Evolutionary conservation across 1,140 invertebrate genomes (phyloP).

Genomic region (Zeugodacus cucurbitae): DNA sequence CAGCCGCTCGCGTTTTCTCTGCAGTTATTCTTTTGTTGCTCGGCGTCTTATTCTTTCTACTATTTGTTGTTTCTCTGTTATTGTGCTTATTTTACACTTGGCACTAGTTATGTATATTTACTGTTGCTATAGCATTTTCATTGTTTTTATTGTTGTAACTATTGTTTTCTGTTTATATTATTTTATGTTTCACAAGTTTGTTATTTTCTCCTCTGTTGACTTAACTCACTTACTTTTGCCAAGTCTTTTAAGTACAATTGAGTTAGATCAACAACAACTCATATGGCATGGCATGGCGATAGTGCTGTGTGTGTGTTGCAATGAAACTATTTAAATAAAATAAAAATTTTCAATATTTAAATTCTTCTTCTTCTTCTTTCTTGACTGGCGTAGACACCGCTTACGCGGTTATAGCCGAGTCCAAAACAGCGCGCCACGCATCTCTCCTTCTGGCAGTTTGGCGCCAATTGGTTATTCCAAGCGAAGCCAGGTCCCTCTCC

Average conservation of each 20-base stretch:
- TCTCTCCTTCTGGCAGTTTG: too few species aligned
- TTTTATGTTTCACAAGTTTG: neutral
- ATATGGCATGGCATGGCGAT: neutral
- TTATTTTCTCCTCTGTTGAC: neutral
- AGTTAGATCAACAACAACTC: conserved; percentile 5
- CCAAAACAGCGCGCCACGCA: too few species aligned
- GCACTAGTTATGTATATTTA: conserved; percentile 31
- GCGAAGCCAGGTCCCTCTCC: too few species aligned
- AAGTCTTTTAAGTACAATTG: neutral
- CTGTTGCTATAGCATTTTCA: neutral
- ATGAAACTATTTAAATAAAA: too few species aligned
- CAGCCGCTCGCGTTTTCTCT: neutral
- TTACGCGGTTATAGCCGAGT: too few species aligned
- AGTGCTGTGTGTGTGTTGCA: too few species aligned
- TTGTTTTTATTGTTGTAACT: neutral
- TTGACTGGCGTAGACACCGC: too few species aligned
- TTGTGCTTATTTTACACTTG: conserved; percentile 31
- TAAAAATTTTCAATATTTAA: too few species aligned
- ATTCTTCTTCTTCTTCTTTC: too few species aligned
- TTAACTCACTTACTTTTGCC: neutral
- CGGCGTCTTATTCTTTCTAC: neutral
- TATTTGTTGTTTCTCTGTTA: neutral
- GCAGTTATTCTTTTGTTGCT: neutral
- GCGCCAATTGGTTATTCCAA: too few species aligned
- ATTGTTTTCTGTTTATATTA: neutral